Conservation (phyloP, 2,797 vertebrate genomes). For the Gadopsis marmoratus region DNA sequence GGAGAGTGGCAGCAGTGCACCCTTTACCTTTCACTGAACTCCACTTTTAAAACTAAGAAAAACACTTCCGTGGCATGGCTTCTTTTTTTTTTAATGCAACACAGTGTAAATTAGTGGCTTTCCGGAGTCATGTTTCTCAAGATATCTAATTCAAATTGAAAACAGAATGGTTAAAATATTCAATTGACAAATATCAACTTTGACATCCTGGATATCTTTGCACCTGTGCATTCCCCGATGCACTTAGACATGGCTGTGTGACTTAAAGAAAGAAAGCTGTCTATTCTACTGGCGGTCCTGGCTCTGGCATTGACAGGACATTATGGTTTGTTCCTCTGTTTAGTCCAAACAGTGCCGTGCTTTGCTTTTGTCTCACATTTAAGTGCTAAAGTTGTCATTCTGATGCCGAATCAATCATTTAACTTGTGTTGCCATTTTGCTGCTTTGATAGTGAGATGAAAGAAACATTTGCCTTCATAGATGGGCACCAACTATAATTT, state of each 20-base stretch:
- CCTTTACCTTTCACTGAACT: neutral
- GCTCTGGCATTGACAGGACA: slow-evolving; percentile 5
- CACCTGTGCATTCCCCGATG: slow-evolving; percentile 29
- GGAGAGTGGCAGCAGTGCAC: slow-evolving; percentile 17
- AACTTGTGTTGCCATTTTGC: neutral
- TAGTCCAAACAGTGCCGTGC: slow-evolving; percentile 34
- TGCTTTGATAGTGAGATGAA: slow-evolving; percentile 4
- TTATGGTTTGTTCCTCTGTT: slow-evolving; percentile 34
- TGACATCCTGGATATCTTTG: slow-evolving; percentile 9
- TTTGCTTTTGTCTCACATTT: slow-evolving; percentile 27
- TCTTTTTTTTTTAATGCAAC: no score
- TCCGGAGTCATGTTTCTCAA: neutral
- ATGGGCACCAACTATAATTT: neutral
- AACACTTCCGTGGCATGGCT: neutral
- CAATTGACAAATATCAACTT: neutral
- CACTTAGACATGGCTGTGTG: slow-evolving; percentile 13
- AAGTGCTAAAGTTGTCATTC: slow-evolving; percentile 17
- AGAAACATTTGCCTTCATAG: neutral
- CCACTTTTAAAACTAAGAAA: neutral
- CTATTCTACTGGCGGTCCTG: slow-evolving; percentile 12
- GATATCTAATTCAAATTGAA: neutral
- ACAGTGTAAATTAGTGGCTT: neutral
- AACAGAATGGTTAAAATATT: slow-evolving; percentile 13
- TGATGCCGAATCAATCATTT: neutral
- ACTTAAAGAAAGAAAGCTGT: slow-evolving; percentile 50